A percentile compares a stretch with the other conserved stretches of the same genome.
Conservation (phyloP, 2,113 vertebrate species). For the Syngnathoides biaculeatus region DNA sequence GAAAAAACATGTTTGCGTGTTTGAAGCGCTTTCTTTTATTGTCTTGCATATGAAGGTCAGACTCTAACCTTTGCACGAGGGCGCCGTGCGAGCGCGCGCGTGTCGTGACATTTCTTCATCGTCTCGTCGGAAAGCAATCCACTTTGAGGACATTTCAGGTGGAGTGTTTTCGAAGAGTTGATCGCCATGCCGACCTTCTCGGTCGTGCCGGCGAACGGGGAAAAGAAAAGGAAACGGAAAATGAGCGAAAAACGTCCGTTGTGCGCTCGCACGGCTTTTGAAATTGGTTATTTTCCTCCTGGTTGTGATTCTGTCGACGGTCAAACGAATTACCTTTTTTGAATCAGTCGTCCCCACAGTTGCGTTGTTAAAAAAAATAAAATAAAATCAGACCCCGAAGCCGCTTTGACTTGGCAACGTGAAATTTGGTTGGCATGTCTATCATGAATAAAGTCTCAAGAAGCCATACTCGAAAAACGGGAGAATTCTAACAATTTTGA, state of each 20-base stretch:
- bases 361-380: no score
- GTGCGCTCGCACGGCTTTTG: background rate
- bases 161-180: conserved; percentile 14
- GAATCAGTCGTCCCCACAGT: no score
- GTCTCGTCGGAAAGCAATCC: conserved; percentile 63
- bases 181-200: background rate
- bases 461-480: no score
- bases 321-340: no score
- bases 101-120: conserved; percentile 60
- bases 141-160: conserved; percentile 60
- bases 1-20: background rate
- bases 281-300: no score
- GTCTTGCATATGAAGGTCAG: conserved; percentile 61
- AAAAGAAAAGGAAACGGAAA: background rate
- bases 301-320: no score
- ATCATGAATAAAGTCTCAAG: no score
- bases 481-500: background rate
- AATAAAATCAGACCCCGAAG: background rate
- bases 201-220: background rate
- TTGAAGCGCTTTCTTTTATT: conserved; percentile 40
- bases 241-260: background rate
- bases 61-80: conserved; percentile 60
- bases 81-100: conserved; percentile 15
- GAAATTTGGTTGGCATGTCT: background rate
- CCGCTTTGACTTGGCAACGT: background rate